phyloP scores from a whole-genome alignment of 2,888 invertebrate species.

The Adelphocoris suturalis region DNA sequence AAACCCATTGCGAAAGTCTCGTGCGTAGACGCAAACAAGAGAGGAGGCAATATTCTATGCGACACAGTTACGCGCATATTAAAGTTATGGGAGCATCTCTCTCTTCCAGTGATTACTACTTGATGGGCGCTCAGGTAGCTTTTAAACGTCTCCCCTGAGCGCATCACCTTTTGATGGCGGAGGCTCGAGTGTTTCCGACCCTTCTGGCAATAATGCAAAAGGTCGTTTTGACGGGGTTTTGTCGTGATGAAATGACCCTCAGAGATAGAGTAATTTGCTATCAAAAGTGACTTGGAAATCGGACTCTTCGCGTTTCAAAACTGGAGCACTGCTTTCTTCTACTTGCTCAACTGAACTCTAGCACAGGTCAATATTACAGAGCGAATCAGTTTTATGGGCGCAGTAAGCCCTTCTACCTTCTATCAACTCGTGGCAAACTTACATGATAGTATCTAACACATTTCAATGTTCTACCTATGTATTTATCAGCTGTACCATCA shows the following conservation, averaged over 20 bases:
- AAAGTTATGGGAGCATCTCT: slow-evolving; percentile 27
- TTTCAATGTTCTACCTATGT: too few relatives aligned
- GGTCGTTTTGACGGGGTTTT: background rate
- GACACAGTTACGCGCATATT: slow-evolving; percentile 17
- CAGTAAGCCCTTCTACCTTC: too few relatives aligned
- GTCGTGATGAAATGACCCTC: background rate
- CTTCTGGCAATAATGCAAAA: background rate
- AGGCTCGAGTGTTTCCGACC: background rate
- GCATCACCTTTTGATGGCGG: background rate
- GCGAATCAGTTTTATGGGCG: too few relatives aligned
- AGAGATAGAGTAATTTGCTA: background rate
- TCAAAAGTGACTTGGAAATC: background rate
- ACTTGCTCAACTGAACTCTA: background rate
- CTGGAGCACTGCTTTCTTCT: background rate
- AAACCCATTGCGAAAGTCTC: background rate
- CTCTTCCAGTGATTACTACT: background rate
- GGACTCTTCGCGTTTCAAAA: background rate
- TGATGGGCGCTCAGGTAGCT: background rate
- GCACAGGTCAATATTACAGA: too few relatives aligned
- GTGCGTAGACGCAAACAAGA: background rate
- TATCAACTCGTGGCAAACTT: too few relatives aligned
- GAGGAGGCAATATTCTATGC: background rate
- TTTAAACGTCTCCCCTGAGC: background rate
- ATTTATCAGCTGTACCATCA: too few relatives aligned
- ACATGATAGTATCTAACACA: too few relatives aligned